Base-by-base conservation (phyloP, 2,888 invertebrate species). In the Eustalomyia histrio region DNA sequence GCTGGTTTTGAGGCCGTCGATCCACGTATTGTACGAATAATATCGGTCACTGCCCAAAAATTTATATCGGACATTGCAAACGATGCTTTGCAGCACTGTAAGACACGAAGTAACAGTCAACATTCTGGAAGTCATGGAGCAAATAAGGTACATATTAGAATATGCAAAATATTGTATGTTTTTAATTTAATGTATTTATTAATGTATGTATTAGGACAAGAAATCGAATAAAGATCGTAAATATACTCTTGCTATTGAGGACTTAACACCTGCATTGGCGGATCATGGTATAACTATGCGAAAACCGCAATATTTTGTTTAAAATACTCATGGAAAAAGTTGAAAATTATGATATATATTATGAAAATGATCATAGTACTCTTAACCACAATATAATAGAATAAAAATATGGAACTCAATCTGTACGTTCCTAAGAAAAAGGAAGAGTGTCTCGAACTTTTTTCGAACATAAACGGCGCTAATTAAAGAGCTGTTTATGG, bases 31-130 rank as follows among this genome's bases (percentile, higher is more conserved):
- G 94, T 97, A 3, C 93, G 99, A 1, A 92, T 99, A 35, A 95
- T 99, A 81, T 98, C 99, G 0, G 92, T 99, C 68, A 98, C 99
- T 0, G 96, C 98, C 0, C 99, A 99, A 89, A 99, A 99, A 90
- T 99, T 99, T 88, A 95, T 99, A 61, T 98, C 99, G 0, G 99
- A 99, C 90, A 96, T 99, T 83, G 97, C 97, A 0, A 98, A 98
- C 86, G 99, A 99, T 91, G 98, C 99, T 0, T 92, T 99, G 52
- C 99, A 99, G 86, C 98, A 99, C 89, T 98, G 97, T 90, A 98
- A 98, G 90, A 97, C 98, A 90, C 92, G 97, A 52, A 94, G 95
- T n/a, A 95, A 95, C 83, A 94, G 94, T 63, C 93, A 94, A 33
- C 91, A 89, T 84, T 89, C 92, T 0, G 92, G 91, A 17, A 92